A percentile compares a stretch with the other conserved stretches of the same genome.
These are phyloP conservation scores for Piaya cayana DNA, from an alignment of 2,113 vertebrate species.

Conservation along the genomic window DNA sequence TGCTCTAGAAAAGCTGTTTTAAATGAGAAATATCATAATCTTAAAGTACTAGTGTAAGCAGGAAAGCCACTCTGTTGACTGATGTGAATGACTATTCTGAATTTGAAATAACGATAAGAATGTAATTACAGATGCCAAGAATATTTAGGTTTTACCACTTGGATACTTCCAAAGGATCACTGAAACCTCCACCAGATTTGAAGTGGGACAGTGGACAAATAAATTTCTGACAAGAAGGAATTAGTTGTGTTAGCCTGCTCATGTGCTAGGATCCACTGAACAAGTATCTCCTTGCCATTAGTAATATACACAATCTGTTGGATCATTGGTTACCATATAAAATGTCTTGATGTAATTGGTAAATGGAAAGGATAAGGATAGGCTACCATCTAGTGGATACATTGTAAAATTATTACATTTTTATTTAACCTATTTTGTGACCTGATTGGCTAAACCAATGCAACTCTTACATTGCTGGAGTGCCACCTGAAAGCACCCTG, in stretches of 20 bases:
- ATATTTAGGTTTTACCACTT: neutral
- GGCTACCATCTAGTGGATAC: constrained; percentile 76
- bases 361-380: constrained; percentile 52
- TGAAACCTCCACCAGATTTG: neutral
- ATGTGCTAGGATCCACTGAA: neutral
- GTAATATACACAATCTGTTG: constrained; percentile 38
- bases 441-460: constrained; percentile 37
- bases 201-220: neutral
- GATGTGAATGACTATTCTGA: neutral
- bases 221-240: neutral
- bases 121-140: neutral
- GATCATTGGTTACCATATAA: neutral
- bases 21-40: neutral
- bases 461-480: neutral
- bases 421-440: constrained; percentile 44
- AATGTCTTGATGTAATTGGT: neutral
- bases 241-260: neutral
- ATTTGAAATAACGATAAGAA: neutral
- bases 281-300: neutral
- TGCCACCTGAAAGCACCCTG: constrained; percentile 54
- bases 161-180: neutral
- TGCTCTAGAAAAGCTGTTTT: neutral
- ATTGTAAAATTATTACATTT: constrained; percentile 9
- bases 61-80: neutral
- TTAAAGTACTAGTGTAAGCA: neutral